Evolutionary conservation across 2,888 invertebrate species (phyloP).

Genomic region (Autographa gamma): DNA sequence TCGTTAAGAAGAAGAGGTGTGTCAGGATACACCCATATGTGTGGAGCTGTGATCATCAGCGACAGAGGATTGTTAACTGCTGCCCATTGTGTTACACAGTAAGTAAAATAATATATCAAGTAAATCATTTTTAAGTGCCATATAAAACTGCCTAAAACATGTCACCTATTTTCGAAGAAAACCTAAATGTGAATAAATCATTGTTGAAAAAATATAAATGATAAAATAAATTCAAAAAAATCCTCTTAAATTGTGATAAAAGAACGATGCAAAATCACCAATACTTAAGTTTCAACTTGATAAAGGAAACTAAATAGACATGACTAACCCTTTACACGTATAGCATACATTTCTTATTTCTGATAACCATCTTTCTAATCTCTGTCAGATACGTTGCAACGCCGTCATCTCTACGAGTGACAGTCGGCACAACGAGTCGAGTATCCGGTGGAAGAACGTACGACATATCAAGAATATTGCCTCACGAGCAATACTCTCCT

Average conservation of each 20-base stretch:
- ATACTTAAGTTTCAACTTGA: too few relatives aligned
- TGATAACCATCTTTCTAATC: background rate
- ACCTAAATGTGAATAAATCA: too few relatives aligned
- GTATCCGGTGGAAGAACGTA: slow-evolving; percentile 74
- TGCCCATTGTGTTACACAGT: slow-evolving; percentile 80
- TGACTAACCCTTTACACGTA: too few relatives aligned
- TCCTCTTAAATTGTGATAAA: too few relatives aligned
- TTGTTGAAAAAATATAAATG: too few relatives aligned
- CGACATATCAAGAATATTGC: slow-evolving; percentile 66
- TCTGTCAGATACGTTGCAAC: slow-evolving; percentile 67
- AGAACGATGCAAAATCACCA: too few relatives aligned
- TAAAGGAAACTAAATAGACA: too few relatives aligned
- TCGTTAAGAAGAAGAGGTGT: slow-evolving; percentile 67
- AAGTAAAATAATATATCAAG: slow-evolving; percentile 47
- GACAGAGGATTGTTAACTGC: slow-evolving; percentile 76
- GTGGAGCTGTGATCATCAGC: slow-evolving; percentile 79
- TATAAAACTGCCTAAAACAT: background rate
- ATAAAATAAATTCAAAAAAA: too few relatives aligned
- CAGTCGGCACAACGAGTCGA: slow-evolving; percentile 75
- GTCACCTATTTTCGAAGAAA: background rate
- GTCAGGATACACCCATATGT: slow-evolving; percentile 75
- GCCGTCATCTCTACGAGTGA: slow-evolving; percentile 68
- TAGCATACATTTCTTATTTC: background rate
- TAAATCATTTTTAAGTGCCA: background rate
- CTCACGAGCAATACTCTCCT: slow-evolving; percentile 73